Base-by-base conservation (phyloP, 2,888 invertebrate species). In the Coenonympha glycerion region DNA sequence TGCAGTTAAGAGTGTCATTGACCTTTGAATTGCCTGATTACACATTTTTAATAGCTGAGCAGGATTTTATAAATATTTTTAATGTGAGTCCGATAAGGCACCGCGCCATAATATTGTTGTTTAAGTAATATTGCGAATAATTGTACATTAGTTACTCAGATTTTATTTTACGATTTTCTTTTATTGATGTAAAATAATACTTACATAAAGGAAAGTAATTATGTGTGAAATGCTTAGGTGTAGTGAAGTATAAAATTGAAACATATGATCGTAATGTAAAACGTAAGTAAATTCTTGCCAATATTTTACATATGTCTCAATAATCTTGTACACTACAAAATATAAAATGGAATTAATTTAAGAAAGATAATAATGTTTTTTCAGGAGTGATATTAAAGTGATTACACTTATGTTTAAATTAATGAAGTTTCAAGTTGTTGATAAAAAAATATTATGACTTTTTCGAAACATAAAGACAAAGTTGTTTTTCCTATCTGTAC, bases 11-110 rank as follows among this genome's bases (percentile, higher is more conserved):
- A 67, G 76, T 79, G 76, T 63, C 79, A 71, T 79, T 82, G 85
- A 86, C 81, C 86, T 78, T 70, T 73, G 68, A 76, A 81, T 79
- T 75, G 74, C 66, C 71, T 78, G 79, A 84, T 84, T 83, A 82
- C 76, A 76, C 73, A 71, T 79, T 82, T 79, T 83, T 79, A 81
- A 82, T 82, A 76, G 75, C 68, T 71, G 64, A 67, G 66, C 64
- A 73, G 71, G 76, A 71, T 76, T 78, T 79, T 70, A 71, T 73
- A 73, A 62, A 69, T 76, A 74, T 73, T 75, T n/a, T 71, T 71
- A 76, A 71, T 77, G 71, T 74, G 36, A 65, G 58, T 63, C 55
- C 60, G 53, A 65, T 53, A 56, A 53, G 65, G 63, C 31, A 37
- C 22, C 34, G 34, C n/a, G 13, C 40, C 13, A 36, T n/a, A 40